Evolutionary conservation across 1,140 invertebrate genomes (phyloP).

Genomic region (Aphelenchoides besseyi): DNA sequence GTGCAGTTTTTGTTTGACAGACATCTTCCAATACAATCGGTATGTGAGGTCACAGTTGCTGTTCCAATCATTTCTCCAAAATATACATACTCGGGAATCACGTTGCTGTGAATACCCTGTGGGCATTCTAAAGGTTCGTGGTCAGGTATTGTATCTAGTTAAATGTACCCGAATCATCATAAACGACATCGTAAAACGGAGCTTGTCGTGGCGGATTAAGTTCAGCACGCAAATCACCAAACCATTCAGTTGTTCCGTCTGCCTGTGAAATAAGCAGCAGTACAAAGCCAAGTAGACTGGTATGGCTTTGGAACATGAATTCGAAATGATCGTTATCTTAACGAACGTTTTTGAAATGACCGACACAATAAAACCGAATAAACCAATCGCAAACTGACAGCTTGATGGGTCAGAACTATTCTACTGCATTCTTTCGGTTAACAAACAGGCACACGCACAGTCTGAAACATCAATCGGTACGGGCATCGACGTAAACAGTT

Average conservation of each 20-base stretch:
- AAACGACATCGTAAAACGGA: constrained; percentile 60
- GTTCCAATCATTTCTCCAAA: constrained; percentile 62
- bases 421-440: not conserved
- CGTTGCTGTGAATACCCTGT: constrained; percentile 55
- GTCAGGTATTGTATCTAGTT: not conserved
- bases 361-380: not conserved
- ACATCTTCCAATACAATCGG: constrained; percentile 54
- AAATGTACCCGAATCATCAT: constrained; percentile 54
- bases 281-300: not conserved
- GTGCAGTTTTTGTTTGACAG: constrained; percentile 50
- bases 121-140: constrained; percentile 47
- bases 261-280: not conserved
- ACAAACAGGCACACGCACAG: not conserved
- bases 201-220: constrained; percentile 54
- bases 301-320: not conserved
- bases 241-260: constrained; percentile 61
- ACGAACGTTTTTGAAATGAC: constrained; percentile 1
- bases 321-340: not conserved
- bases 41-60: constrained; percentile 51
- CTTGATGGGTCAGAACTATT: not conserved
- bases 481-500: not conserved
- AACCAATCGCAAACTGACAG: not conserved
- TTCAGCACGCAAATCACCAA: constrained; percentile 59
- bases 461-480: not conserved
- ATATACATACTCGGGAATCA: constrained; percentile 61